A percentile compares a stretch with the other conserved stretches of the same genome.
phyloP scores from a whole-genome alignment of 2,113 vertebrate genomes.

The Peromyscus californicus region DNA sequence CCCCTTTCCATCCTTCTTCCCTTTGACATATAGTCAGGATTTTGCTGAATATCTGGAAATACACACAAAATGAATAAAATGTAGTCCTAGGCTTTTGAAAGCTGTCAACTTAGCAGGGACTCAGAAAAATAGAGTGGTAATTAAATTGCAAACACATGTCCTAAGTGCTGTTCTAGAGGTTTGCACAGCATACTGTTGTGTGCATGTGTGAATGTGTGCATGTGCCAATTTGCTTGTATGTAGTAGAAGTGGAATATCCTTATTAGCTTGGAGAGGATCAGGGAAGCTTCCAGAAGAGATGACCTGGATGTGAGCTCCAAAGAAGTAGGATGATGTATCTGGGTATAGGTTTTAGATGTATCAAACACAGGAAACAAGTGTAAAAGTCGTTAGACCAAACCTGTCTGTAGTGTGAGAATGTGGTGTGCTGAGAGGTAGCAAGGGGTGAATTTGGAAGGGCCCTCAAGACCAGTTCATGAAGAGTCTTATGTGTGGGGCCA shows the following conservation, averaged over 20 bases:
- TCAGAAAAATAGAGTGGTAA: constrained; percentile 22
- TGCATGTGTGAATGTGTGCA: no score
- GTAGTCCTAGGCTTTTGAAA: not conserved
- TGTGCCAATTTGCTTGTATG: not conserved
- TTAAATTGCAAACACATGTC: not conserved
- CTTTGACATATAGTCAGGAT: not conserved
- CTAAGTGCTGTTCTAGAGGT: not conserved
- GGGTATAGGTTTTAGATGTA: not conserved
- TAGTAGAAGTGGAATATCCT: not conserved
- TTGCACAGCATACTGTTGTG: not conserved
- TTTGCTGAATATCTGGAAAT: not conserved
- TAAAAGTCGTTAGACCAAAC: not conserved
- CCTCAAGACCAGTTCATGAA: not conserved
- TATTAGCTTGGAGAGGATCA: not conserved
- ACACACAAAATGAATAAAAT: not conserved
- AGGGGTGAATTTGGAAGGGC: not conserved
- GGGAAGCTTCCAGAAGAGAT: not conserved
- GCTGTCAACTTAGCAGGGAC: not conserved
- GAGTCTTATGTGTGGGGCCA: not conserved
- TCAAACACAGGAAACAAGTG: not conserved
- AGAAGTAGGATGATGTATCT: not conserved
- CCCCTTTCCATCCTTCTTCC: not conserved
- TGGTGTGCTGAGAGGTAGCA: not conserved
- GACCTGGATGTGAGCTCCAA: not conserved
- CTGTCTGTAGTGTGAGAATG: not conserved